A percentile compares a stretch with the other conserved stretches of the same genome.
These are phyloP conservation scores for Moxostoma hubbsi DNA, from an alignment of 2,797 vertebrate species.

Conservation along the genomic window DNA sequence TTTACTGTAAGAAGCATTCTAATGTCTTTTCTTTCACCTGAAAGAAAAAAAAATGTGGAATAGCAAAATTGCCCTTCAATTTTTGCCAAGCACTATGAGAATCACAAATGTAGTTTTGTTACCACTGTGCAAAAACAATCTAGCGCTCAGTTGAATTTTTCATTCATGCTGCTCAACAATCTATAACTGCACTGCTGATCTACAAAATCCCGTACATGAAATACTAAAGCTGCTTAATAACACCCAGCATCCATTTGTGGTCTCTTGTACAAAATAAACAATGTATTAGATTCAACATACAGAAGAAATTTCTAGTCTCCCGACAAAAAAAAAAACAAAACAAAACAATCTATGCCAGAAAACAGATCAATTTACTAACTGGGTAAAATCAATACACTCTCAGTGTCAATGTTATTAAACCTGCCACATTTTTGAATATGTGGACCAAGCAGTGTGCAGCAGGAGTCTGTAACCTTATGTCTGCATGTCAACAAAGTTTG, in stretches of 20 bases:
- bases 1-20: not conserved
- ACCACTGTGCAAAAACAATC: not conserved
- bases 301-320: not conserved
- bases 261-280: too few relatives aligned
- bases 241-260: not conserved
- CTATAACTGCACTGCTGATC: slow-evolving; percentile 10
- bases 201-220: not conserved
- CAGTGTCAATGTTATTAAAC: slow-evolving; percentile 32
- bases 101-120: not conserved
- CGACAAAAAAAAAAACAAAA: not conserved
- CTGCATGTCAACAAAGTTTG: not conserved
- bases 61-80: not conserved
- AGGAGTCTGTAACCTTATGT: slow-evolving; percentile 31
- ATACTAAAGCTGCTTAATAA: slow-evolving; percentile 1
- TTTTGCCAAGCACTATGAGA: not conserved
- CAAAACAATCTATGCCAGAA: slow-evolving; percentile 30
- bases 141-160: not conserved
- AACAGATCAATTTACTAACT: slow-evolving; percentile 45
- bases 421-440: slow-evolving; percentile 2
- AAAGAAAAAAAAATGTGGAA: too few relatives aligned
- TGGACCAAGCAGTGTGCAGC: slow-evolving; percentile 13
- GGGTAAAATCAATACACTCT: slow-evolving; percentile 39
- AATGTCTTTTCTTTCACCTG: too few relatives aligned
- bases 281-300: too few relatives aligned
- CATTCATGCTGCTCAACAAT: not conserved